phyloP scores from a whole-genome alignment of 2,888 invertebrate species.

The Didymodactylos carnosus region DNA sequence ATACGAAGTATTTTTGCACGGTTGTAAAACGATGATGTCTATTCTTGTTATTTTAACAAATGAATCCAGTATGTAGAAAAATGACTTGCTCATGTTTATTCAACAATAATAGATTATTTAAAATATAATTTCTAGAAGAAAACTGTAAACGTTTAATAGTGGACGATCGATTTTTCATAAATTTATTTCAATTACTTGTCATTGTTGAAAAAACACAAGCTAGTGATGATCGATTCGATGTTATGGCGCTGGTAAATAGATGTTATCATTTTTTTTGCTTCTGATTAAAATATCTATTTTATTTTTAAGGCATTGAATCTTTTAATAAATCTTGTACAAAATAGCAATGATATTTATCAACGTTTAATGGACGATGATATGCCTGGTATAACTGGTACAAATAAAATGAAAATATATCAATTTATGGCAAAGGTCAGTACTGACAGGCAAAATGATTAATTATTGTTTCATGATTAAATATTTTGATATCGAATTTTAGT shows the following conservation, averaged over 20 bases:
- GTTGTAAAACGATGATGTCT: background rate
- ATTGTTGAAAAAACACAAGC: background rate
- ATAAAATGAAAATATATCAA: background rate
- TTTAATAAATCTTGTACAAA: background rate
- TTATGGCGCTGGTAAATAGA: background rate
- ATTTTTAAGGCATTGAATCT: background rate
- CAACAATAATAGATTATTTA: no score
- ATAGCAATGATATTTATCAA: background rate
- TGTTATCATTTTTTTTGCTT: no score
- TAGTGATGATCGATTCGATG: background rate
- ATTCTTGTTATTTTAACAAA: background rate
- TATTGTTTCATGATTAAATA: no score
- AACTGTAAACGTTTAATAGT: background rate
- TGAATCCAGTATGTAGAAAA: background rate
- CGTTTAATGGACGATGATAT: background rate
- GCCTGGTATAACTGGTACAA: background rate
- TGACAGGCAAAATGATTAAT: no score
- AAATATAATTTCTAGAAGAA: background rate
- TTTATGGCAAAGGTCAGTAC: background rate
- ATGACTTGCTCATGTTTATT: background rate
- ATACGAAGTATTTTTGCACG: background rate
- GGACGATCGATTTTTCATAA: background rate
- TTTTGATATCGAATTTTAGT: background rate
- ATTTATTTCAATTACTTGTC: background rate
- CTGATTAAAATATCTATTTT: background rate